phyloP scores from a whole-genome alignment of 2,113 vertebrate genomes.

The Dunckerocampus dactyliophorus region DNA sequence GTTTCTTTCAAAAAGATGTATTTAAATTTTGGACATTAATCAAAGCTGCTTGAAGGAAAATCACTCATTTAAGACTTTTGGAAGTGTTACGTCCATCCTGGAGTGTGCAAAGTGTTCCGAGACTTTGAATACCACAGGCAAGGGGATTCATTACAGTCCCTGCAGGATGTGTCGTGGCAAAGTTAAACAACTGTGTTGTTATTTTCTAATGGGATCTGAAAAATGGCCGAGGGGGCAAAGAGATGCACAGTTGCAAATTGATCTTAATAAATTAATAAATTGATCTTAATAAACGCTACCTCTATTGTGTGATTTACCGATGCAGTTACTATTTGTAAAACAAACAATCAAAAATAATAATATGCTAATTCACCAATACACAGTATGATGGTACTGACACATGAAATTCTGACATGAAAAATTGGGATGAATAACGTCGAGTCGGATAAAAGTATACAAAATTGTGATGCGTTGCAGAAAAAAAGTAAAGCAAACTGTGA shows the following conservation, averaged over 20 bases:
- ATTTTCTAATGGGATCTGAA: slow-evolving; percentile 56
- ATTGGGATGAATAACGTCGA: too few relatives aligned
- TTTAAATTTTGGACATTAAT: slow-evolving; percentile 21
- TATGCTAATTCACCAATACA: too few relatives aligned
- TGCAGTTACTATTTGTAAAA: too few relatives aligned
- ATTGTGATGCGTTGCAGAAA: too few relatives aligned
- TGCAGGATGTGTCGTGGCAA: slow-evolving; percentile 57
- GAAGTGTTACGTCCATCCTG: slow-evolving; percentile 46
- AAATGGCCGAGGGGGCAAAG: slow-evolving; percentile 29
- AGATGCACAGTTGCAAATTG: too few relatives aligned
- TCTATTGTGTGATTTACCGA: background rate
- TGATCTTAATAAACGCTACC: background rate
- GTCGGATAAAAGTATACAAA: too few relatives aligned
- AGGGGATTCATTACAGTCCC: slow-evolving; percentile 52
- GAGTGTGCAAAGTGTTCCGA: slow-evolving; percentile 61
- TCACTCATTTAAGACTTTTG: slow-evolving; percentile 46
- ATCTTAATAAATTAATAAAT: slow-evolving; percentile 9
- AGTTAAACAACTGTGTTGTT: slow-evolving; percentile 57
- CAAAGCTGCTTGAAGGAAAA: slow-evolving; percentile 26
- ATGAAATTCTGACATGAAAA: too few relatives aligned
- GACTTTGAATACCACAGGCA: slow-evolving; percentile 56
- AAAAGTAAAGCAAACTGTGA: slow-evolving; percentile 22
- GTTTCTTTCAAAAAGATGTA: background rate
- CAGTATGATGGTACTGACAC: too few relatives aligned
- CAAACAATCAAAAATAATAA: too few relatives aligned